Evolutionary conservation across 2,888 invertebrate species (phyloP).

Genomic region (Sinohyriopsis cumingii): DNA sequence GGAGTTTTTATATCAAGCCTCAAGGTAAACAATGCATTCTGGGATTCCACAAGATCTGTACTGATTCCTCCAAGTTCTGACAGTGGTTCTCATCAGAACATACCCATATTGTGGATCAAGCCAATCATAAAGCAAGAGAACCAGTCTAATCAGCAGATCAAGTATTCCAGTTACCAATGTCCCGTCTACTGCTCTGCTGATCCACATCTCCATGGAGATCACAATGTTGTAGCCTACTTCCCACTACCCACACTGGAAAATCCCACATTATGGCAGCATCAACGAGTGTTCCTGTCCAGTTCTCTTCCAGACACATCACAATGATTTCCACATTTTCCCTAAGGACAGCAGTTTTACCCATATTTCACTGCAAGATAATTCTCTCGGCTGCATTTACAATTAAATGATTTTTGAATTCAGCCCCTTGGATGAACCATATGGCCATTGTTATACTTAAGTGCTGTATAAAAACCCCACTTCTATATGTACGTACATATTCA

Average conservation of each 20-base stretch:
- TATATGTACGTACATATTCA: too few relatives aligned
- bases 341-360: too few relatives aligned
- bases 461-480: too few relatives aligned
- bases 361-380: too few relatives aligned
- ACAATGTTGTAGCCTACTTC: conserved; percentile 47
- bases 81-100: conserved; percentile 29
- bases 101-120: conserved; percentile 63
- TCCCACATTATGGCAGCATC: conserved; percentile 51
- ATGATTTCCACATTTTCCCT: too few relatives aligned
- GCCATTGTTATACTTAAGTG: too few relatives aligned
- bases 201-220: conserved; percentile 41
- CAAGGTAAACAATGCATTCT: conserved; percentile 62
- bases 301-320: not conserved
- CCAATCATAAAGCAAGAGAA: conserved; percentile 41
- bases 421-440: too few relatives aligned
- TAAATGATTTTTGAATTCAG: too few relatives aligned
- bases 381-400: too few relatives aligned
- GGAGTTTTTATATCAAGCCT: conserved; percentile 62
- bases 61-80: conserved; percentile 49
- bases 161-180: conserved; percentile 48
- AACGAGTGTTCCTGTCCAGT: conserved; percentile 48
- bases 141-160: conserved; percentile 16
- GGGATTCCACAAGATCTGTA: conserved; percentile 54
- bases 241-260: conserved; percentile 47
- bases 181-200: conserved; percentile 52